These are phyloP conservation scores for Frieseomelitta varia DNA, from an alignment of 1,140 invertebrate genomes.

Conservation along the genomic window DNA sequence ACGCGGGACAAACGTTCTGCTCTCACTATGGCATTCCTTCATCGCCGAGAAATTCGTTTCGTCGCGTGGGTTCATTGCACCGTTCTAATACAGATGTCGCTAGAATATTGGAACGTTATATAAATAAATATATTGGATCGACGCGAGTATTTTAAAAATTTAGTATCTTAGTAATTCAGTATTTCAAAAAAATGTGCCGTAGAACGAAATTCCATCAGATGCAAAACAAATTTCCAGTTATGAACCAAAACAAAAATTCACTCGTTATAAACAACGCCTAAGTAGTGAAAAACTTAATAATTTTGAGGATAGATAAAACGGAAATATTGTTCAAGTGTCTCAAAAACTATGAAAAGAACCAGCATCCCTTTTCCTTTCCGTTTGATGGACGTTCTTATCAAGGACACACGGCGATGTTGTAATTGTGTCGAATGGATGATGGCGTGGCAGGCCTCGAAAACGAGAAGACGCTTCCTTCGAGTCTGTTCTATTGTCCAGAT, in stretches of 20 bases:
- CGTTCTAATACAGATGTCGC: conserved; percentile 22
- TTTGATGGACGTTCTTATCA: conserved; percentile 29
- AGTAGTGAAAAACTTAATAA: too few relatives aligned
- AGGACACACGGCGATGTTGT: conserved; percentile 34
- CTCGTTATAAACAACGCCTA: too few relatives aligned
- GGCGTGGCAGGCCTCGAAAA: conserved; percentile 4
- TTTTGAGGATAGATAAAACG: too few relatives aligned
- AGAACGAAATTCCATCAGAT: background rate
- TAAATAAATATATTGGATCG: too few relatives aligned
- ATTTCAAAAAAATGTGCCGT: too few relatives aligned
- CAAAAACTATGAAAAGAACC: background rate
- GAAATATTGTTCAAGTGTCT: background rate
- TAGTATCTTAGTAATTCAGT: too few relatives aligned
- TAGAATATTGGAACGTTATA: background rate
- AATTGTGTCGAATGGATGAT: conserved; percentile 34
- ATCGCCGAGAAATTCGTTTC: conserved; percentile 62
- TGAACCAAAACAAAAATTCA: too few relatives aligned
- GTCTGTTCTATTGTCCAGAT: conserved; percentile 43
- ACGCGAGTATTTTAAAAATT: too few relatives aligned
- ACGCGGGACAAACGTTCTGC: conserved; percentile 14
- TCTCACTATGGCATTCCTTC: conserved; percentile 49
- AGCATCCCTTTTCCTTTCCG: background rate
- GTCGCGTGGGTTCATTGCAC: conserved; percentile 65
- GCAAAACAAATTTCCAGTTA: too few relatives aligned
- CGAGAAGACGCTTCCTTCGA: conserved; percentile 31